phyloP scores from a whole-genome alignment of 2,888 invertebrate species.

The Apamea crenata region DNA sequence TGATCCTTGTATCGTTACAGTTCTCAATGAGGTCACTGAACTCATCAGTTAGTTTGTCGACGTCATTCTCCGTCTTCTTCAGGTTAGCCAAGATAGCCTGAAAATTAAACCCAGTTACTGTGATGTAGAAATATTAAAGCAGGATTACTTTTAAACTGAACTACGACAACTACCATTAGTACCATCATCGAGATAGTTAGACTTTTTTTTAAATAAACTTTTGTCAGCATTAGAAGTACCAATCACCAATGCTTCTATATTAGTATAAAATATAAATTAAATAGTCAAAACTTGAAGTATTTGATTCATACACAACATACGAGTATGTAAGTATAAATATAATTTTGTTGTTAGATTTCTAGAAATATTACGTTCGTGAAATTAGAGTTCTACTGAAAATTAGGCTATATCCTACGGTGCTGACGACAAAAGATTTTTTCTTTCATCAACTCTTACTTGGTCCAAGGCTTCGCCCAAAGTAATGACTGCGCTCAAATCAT shows the following conservation, averaged over 20 bases:
- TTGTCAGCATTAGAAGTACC: conserved; percentile 73
- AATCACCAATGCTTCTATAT: conserved; percentile 74
- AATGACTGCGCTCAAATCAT: conserved; percentile 93
- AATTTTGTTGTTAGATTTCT: conserved; percentile 73
- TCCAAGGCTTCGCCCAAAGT: conserved; percentile 94
- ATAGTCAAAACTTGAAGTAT: conserved; percentile 61
- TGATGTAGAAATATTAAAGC: conserved; percentile 20
- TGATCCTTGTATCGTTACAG: conserved; percentile 96
- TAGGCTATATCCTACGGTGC: conserved; percentile 85
- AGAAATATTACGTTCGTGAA: conserved; percentile 76
- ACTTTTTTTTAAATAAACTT: conserved; percentile 43
- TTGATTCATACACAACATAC: conserved; percentile 51
- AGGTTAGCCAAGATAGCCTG: conserved; percentile 94
- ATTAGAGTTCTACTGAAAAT: conserved; percentile 88
- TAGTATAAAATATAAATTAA: conserved; percentile 72
- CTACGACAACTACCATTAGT: conserved; percentile 89
- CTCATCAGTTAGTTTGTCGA: conserved; percentile 96
- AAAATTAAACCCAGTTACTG: conserved; percentile 66
- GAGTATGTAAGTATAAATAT: conserved; percentile 53
- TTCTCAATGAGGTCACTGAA: conserved; percentile 96
- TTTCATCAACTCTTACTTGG: conserved; percentile 92
- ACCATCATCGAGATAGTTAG: conserved; percentile 65
- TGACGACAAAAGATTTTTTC: conserved; percentile 71
- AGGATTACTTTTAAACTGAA: conserved; percentile 78
- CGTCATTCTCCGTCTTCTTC: conserved; percentile 95